These are phyloP conservation scores for Odontamblyopus lacepedii DNA, from an alignment of 2,797 vertebrate species.

Conservation along the genomic window DNA sequence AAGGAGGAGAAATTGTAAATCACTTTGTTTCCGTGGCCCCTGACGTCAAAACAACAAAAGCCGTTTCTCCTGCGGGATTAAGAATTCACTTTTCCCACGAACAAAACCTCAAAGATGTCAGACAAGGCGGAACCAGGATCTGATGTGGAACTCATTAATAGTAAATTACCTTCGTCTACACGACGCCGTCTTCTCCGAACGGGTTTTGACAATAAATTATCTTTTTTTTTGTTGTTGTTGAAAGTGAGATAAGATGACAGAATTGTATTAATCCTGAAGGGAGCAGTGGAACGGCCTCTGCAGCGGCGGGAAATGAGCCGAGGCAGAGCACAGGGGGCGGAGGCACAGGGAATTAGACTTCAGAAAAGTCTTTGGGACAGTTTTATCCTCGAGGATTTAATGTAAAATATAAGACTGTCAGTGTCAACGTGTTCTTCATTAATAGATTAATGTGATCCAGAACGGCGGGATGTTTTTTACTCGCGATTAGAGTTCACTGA, in stretches of 20 bases:
- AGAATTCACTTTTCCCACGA: neutral
- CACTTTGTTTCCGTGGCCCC: neutral
- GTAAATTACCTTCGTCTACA: constrained; percentile 4
- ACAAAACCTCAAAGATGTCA: constrained; percentile 13
- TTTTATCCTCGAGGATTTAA: too few relatives aligned
- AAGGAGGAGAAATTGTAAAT: neutral
- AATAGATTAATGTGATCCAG: too few relatives aligned
- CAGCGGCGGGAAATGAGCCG: neutral
- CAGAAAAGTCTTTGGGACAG: too few relatives aligned
- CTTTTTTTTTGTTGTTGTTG: neutral
- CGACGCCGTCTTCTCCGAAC: neutral
- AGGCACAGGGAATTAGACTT: too few relatives aligned
- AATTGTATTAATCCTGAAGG: neutral
- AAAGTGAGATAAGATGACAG: neutral
- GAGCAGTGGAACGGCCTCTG: neutral
- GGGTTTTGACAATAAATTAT: neutral
- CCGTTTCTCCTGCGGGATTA: neutral
- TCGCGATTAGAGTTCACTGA: too few relatives aligned
- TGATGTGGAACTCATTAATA: constrained; percentile 7
- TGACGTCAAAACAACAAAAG: constrained; percentile 9
- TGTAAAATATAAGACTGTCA: too few relatives aligned
- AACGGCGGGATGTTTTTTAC: too few relatives aligned
- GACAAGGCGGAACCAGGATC: neutral
- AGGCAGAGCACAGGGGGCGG: too few relatives aligned
- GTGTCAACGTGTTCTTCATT: too few relatives aligned